Base-by-base conservation (phyloP, 2,888 invertebrate species). In the Entomobrya proxima region DNA sequence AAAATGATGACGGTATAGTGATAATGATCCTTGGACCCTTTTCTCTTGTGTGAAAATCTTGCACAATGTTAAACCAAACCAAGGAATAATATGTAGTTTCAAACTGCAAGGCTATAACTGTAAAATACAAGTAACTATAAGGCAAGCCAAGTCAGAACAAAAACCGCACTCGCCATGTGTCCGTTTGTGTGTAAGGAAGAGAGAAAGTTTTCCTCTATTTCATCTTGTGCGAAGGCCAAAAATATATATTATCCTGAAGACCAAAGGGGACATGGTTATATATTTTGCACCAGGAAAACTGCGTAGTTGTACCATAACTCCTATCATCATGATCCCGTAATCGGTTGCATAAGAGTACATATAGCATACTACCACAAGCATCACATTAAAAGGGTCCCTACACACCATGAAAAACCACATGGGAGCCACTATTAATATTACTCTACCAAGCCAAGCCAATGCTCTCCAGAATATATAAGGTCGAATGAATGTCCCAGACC, bases 381-480 rank as follows among this genome's bases (percentile, higher is more conserved):
- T 21, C 24, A 40, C 67, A 69, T 24, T 44, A 44, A 69, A 69
- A 67, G 69, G 69, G 69, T 47, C 69, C 69, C 24, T 30, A 69
- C 47, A 40, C 69, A 44, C 21, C n/a, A 55, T 24, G 44, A 40
- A 47, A 69, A 69, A 24, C 69, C 69, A 44, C 69, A 69, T 69
- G 69, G 69, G 69, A 69, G 69, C 69, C 44, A 69, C 69, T 27
- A 69, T 69, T 69, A 69, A 69, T 69, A 40, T 69, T 69, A 69
- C 47, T 69, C 47, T 15, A 69, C 44, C 27, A 27, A 69, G 27
- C 44, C 35, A 64, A 3, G 21, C 4, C 11, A n/a, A n/a, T n/a
- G n/a, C n/a, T 52, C 35, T 11, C 1, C 35, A 37, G 37, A 18
- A 64, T n/a, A 64, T 37, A 37, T 69, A 69, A 69, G 44, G 69